phyloP scores from a whole-genome alignment of 2,888 invertebrate genomes.

The Phoenoteleia sp. region DNA sequence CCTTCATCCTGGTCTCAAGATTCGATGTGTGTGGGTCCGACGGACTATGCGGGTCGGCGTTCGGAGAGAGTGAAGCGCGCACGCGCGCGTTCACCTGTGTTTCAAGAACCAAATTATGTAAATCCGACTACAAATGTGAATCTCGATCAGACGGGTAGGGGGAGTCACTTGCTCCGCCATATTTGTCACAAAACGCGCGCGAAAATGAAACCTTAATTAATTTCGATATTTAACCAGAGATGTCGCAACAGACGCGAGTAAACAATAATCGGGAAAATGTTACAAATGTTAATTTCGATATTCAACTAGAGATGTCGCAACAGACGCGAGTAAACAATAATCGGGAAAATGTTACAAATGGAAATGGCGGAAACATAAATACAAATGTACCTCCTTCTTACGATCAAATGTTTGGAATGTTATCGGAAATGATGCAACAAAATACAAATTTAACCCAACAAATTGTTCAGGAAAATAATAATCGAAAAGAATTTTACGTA shows the following conservation, averaged over 20 bases:
- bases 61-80: too few species aligned
- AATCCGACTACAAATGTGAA: too few species aligned
- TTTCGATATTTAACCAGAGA: neutral
- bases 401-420: neutral
- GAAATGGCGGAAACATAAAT: too few species aligned
- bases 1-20: too few species aligned
- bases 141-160: too few species aligned
- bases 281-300: neutral
- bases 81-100: too few species aligned
- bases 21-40: too few species aligned
- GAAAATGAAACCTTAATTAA: neutral
- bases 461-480: neutral
- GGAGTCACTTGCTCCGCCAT: neutral
- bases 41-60: too few species aligned
- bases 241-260: neutral
- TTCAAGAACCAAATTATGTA: too few species aligned
- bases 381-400: neutral
- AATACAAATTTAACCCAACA: slow-evolving; percentile 18
- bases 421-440: slow-evolving; percentile 10
- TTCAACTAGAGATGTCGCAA: neutral
- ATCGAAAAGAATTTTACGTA: slow-evolving; percentile 29
- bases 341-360: too few species aligned
- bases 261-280: too few species aligned
- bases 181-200: neutral
- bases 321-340: too few species aligned